Evolutionary conservation across 2,888 invertebrate species (phyloP).

Genomic region (Hemaris fuciformis): DNA sequence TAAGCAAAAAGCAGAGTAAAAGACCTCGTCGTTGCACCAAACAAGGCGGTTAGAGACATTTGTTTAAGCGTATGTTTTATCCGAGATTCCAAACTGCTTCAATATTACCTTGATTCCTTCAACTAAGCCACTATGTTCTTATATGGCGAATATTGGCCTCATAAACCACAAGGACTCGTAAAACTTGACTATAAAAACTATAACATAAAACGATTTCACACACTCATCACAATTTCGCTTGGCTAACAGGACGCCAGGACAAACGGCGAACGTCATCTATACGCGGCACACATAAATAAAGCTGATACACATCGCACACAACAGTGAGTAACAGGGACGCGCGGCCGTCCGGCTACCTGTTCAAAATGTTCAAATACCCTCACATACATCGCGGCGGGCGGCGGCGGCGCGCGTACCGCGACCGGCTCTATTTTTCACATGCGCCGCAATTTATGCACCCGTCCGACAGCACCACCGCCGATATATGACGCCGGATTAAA

Average conservation of each 20-base stretch:
- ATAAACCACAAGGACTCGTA: neutral
- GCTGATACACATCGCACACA: neutral
- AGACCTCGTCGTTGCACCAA: no score
- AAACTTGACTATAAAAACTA: neutral
- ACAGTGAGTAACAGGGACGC: neutral
- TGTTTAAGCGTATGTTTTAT: no score
- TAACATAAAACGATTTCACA: neutral
- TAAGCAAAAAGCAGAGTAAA: no score
- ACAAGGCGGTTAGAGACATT: no score
- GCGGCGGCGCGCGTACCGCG: slow-evolving; percentile 27
- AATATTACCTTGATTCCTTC: no score
- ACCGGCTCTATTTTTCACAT: slow-evolving; percentile 60
- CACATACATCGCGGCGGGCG: slow-evolving; percentile 26
- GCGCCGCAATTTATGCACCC: slow-evolving; percentile 59
- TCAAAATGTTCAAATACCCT: slow-evolving; percentile 52
- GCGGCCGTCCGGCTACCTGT: slow-evolving; percentile 33
- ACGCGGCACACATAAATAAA: neutral
- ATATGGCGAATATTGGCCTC: no score
- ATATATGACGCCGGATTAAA: slow-evolving; percentile 61
- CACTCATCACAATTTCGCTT: neutral
- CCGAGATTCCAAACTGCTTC: no score
- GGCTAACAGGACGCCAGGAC: neutral
- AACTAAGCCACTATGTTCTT: no score
- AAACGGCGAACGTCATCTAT: neutral
- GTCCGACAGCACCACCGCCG: slow-evolving; percentile 45